Conservation (phyloP, 1,140 invertebrate species). For the Lucilia cuprina region DNA sequence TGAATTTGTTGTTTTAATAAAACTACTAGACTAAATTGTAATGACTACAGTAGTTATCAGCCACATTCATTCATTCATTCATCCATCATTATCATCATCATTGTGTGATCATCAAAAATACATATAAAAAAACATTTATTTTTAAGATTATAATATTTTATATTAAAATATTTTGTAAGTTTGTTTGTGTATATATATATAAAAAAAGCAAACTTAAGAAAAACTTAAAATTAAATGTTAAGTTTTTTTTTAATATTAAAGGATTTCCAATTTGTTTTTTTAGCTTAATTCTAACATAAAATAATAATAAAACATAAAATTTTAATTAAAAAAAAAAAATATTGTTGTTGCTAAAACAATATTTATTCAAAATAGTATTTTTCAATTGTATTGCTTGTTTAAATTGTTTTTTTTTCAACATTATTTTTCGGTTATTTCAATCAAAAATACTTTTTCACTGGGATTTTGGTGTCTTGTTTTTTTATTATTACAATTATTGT, state of each 20-base stretch:
- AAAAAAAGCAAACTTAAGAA: not conserved
- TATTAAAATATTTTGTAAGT: not conserved
- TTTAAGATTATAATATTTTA: not conserved
- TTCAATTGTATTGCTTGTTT: not conserved
- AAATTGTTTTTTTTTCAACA: not conserved
- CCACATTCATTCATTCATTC: not conserved
- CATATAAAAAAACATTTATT: conserved; percentile 6
- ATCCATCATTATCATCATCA: too few species aligned
- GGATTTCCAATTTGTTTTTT: not conserved
- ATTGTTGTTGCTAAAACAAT: too few species aligned
- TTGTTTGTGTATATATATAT: not conserved
- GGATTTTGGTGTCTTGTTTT: not conserved
- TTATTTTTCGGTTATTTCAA: not conserved
- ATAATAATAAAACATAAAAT: too few species aligned
- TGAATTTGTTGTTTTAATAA: not conserved
- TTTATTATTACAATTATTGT: not conserved
- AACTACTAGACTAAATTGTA: conserved; percentile 14
- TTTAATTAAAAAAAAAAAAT: too few species aligned
- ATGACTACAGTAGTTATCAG: conserved; percentile 1
- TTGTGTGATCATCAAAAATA: not conserved
- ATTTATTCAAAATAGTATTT: not conserved
- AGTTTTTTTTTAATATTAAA: not conserved
- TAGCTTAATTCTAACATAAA: not conserved
- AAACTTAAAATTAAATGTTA: not conserved
- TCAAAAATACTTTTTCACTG: not conserved